These are phyloP conservation scores for Megaleporinus macrocephalus DNA, from an alignment of 2,113 vertebrate species.

Conservation along the genomic window DNA sequence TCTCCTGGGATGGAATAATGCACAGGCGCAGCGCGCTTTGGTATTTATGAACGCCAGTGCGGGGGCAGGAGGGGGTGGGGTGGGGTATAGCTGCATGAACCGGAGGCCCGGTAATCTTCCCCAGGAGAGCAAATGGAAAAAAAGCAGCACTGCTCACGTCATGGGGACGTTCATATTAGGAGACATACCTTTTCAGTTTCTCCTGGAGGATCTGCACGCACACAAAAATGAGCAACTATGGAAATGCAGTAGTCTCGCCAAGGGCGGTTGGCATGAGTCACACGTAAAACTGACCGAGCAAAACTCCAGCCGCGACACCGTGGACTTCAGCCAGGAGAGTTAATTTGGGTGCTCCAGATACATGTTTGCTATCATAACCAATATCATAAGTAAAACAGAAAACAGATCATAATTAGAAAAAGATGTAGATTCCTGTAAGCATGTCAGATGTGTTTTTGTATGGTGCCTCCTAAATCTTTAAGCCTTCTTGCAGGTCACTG, in stretches of 20 bases:
- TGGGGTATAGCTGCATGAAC: not conserved
- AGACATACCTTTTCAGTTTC: constrained; percentile 43
- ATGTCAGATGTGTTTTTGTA: too few relatives aligned
- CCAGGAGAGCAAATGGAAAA: constrained; percentile 76
- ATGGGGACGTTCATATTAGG: constrained; percentile 52
- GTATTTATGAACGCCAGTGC: constrained; percentile 70
- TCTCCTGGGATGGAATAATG: constrained; percentile 30
- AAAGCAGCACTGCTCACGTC: constrained; percentile 68
- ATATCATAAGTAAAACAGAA: too few relatives aligned
- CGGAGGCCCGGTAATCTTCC: constrained; percentile 61
- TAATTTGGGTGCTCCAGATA: not conserved
- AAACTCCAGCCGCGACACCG: not conserved
- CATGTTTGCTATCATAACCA: too few relatives aligned
- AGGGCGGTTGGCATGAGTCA: not conserved
- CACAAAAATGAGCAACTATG: constrained; percentile 9
- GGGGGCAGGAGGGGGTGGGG: constrained; percentile 58
- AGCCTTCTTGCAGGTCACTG: too few relatives aligned
- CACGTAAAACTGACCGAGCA: not conserved
- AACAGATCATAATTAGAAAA: too few relatives aligned
- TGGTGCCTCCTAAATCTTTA: too few relatives aligned
- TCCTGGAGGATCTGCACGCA: constrained; percentile 40
- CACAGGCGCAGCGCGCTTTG: constrained; percentile 41
- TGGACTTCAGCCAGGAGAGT: not conserved
- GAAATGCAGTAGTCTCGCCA: not conserved
- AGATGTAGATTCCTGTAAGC: too few relatives aligned